Evolutionary conservation across 2,888 invertebrate species (phyloP), one percentile per base, ranked within the genome.

Genomic region (Protodeltote pygarga): DNA sequence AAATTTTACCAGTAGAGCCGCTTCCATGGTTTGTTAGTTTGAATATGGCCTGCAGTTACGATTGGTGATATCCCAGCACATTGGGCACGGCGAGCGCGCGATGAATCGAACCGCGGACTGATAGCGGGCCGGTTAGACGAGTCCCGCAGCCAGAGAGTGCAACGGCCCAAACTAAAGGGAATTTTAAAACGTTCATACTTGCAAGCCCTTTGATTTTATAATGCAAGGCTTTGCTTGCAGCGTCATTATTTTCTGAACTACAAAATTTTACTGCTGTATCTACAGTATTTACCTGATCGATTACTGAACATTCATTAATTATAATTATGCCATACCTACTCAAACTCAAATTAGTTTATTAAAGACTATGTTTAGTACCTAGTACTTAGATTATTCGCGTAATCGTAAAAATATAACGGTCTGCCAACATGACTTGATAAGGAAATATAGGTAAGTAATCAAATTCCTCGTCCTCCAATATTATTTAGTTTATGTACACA

Each of bases 61-160:
- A 86, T 85, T 81, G 83, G 83, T 86, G 88, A 86, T 88, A 87
- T 66, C 77, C 81, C 77, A 76, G 81, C 64, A 70, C 81, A 78
- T 79, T 81, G 86, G 81, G 76, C 77, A 79, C 76, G 79, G 78
- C 73, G 76, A 72, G 73, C 73, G 81, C 75, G 83, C 88, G 90
- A 91, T 91, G 90, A 86, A 87, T 90, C 89, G 89, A 78, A 77
- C 81, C 78, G 79, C 79, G 82, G 77, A 79, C 90, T 87, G 91
- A 92, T 92, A 91, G 87, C 73, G 81, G 91, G 87, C 91, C 92
- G 92, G 92, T 92, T 89, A 86, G 82, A 91, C 91, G 85, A 85
- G 91, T 91, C 89, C 82, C 79, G 70, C 73, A 75, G 78, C 74
- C 74, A 63, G 85, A 83, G 89, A 87, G 92, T 90, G 91, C 92